phyloP scores from a whole-genome alignment of 1,140 invertebrate genomes.

The Drosophila serrata region DNA sequence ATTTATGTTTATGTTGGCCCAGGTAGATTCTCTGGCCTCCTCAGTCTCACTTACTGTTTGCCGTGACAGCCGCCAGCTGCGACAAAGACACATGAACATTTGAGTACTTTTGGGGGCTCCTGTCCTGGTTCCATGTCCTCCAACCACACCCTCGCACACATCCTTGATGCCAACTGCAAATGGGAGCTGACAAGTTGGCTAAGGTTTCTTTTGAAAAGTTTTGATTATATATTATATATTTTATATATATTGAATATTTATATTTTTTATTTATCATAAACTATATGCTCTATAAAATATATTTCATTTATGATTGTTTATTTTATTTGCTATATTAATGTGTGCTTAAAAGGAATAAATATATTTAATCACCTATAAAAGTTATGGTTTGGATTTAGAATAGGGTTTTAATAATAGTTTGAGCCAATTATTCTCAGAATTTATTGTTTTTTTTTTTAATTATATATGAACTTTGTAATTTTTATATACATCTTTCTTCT shows the following conservation, averaged over 20 bases:
- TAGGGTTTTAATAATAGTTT: no score
- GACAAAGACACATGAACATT: conserved; percentile 59
- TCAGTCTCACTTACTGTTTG: conserved; percentile 56
- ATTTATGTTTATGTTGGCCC: conserved; percentile 60
- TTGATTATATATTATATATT: background rate
- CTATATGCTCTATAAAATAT: background rate
- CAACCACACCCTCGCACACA: conserved; percentile 11
- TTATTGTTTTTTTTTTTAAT: no score
- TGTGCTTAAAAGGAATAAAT: no score
- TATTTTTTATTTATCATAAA: background rate
- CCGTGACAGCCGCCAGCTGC: conserved; percentile 65
- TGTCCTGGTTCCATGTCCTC: conserved; percentile 56
- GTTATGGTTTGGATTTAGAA: no score
- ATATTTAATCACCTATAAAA: no score
- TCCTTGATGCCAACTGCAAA: conserved; percentile 22
- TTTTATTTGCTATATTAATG: no score
- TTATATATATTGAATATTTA: no score
- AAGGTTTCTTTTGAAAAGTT: background rate
- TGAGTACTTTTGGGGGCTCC: conserved; percentile 35
- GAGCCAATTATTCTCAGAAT: no score
- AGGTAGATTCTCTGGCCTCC: conserved; percentile 35
- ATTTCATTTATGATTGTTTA: background rate
- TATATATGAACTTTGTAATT: no score
- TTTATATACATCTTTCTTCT: no score
- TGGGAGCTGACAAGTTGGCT: conserved; percentile 12